Evolutionary conservation across 2,113 vertebrate species (phyloP).

Genomic region (Ia io): DNA sequence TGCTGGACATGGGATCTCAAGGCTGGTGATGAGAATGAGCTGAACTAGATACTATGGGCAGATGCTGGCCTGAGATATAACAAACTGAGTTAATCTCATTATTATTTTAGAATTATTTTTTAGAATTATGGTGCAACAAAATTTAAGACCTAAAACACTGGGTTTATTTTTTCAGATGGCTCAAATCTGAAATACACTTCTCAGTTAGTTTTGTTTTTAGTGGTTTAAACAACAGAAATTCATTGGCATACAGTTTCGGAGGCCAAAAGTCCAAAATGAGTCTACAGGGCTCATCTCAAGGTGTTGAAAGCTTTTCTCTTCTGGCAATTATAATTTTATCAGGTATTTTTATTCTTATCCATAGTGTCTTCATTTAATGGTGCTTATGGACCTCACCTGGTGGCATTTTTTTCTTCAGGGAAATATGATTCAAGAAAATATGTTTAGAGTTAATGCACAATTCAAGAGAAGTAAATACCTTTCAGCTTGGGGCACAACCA

Average conservation of each 20-base stretch:
- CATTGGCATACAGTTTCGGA: background rate
- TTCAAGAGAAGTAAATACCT: background rate
- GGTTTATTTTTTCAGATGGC: background rate
- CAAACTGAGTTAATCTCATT: background rate
- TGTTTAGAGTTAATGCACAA: background rate
- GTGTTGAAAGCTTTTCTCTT: background rate
- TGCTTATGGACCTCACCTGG: background rate
- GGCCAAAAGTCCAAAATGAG: background rate
- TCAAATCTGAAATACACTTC: conserved; percentile 20
- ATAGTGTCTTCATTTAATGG: background rate
- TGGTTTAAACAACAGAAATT: background rate
- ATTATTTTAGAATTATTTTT: background rate
- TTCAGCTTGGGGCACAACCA: background rate
- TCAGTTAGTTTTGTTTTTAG: background rate
- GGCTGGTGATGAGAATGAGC: background rate
- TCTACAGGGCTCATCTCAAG: background rate
- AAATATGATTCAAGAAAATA: conserved; percentile 29
- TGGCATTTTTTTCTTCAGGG: background rate
- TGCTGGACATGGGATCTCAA: background rate
- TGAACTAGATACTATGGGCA: background rate
- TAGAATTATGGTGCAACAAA: background rate
- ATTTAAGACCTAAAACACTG: background rate
- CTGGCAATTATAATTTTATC: background rate
- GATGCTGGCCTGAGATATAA: background rate
- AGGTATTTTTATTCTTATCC: conserved; percentile 1